Evolutionary conservation across 2,888 invertebrate species (phyloP).

Genomic region (Danaus chrysippus): DNA sequence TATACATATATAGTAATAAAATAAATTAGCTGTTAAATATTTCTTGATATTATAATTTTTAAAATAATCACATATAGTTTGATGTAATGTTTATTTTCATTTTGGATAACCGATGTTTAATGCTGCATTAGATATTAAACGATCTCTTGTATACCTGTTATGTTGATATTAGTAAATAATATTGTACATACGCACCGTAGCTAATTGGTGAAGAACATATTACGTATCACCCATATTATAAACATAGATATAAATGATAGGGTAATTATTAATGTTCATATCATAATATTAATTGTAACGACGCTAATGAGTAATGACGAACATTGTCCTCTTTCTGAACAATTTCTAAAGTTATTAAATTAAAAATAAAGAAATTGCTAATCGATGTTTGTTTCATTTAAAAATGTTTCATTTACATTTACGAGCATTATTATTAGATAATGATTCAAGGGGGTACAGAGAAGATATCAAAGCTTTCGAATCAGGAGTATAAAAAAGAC

Average conservation of each 20-base stretch:
- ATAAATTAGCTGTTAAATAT: too few relatives aligned
- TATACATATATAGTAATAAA: too few relatives aligned
- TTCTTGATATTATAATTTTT: neutral
- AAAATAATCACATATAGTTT: neutral
- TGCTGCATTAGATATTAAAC: slow-evolving; percentile 45
- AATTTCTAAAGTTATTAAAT: slow-evolving; percentile 87
- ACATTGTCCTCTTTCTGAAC: slow-evolving; percentile 86
- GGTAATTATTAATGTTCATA: slow-evolving; percentile 82
- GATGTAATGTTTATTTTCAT: neutral
- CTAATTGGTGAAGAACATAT: slow-evolving; percentile 59
- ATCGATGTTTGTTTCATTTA: slow-evolving; percentile 57
- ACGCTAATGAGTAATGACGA: slow-evolving; percentile 59
- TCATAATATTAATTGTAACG: slow-evolving; percentile 83
- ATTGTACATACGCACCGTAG: slow-evolving; percentile 67
- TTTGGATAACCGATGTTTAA: slow-evolving; percentile 9
- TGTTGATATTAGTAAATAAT: slow-evolving; percentile 54
- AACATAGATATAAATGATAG: slow-evolving; percentile 72
- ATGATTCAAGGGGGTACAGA: too few relatives aligned
- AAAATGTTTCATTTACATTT: neutral
- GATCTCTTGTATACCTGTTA: slow-evolving; percentile 44
- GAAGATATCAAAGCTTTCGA: too few relatives aligned
- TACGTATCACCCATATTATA: slow-evolving; percentile 70
- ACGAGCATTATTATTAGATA: too few relatives aligned
- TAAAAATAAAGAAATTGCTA: slow-evolving; percentile 79
- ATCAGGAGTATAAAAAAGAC: too few relatives aligned